Evolutionary conservation across 1,140 invertebrate genomes (phyloP).

Genomic region (Ephestia elutella): DNA sequence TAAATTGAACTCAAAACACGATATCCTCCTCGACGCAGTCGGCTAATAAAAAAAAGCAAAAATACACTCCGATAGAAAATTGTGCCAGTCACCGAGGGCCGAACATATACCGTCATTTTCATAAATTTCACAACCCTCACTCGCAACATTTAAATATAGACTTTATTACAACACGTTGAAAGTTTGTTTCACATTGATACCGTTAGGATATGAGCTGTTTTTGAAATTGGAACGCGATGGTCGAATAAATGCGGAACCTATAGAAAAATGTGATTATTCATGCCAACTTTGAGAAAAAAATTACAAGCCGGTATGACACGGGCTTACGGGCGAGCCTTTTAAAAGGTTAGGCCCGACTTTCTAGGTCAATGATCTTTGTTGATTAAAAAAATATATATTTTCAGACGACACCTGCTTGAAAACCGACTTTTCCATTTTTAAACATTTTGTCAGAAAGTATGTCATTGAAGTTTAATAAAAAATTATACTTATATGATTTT

Average conservation of each 20-base stretch:
- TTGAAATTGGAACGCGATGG: slow-evolving; percentile 18
- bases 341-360: slow-evolving; percentile 11
- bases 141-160: slow-evolving; percentile 35
- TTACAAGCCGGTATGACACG: slow-evolving; percentile 52
- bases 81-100: slow-evolving; percentile 63
- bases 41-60: slow-evolving; percentile 58
- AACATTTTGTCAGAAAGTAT: too few species aligned
- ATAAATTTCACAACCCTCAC: slow-evolving; percentile 50
- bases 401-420: neutral
- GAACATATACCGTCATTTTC: slow-evolving; percentile 45
- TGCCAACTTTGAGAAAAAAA: slow-evolving; percentile 61
- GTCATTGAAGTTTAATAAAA: too few species aligned
- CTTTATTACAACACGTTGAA: slow-evolving; percentile 40
- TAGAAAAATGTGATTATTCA: slow-evolving; percentile 70
- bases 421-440: too few species aligned
- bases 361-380: slow-evolving; percentile 9
- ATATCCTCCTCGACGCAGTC: slow-evolving; percentile 11
- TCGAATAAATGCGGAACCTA: slow-evolving; percentile 61
- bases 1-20: slow-evolving; percentile 11
- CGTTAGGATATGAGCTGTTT: slow-evolving; percentile 27
- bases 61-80: slow-evolving; percentile 59
- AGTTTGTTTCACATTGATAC: slow-evolving; percentile 34
- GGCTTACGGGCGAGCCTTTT: slow-evolving; percentile 23
- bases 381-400: slow-evolving; percentile 5
- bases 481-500: too few species aligned